Base-by-base conservation (phyloP, 1,140 invertebrate genomes). In the Drosophila persimilis region DNA sequence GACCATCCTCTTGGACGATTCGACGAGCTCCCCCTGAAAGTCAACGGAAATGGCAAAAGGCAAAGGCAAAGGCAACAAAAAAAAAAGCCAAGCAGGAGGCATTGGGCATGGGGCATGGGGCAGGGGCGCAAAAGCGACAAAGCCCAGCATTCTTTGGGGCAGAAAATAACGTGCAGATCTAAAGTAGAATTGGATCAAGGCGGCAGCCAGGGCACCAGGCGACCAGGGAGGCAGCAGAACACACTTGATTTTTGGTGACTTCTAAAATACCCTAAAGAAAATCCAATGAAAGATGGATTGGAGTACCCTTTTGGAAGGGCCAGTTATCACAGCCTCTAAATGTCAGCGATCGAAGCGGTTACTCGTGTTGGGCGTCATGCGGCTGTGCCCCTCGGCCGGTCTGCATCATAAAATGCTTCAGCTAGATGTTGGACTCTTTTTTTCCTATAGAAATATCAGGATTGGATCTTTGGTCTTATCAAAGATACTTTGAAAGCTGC, bases 1-100 rank as follows among this genome's bases (percentile, higher is more conserved):
- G 62, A 57, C 56, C 69, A 51, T 56, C 46, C 64, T n/a, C 43
- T 24, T 17, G 35, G n/a, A 51, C 15, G 43, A 35, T 45, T 39
- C 60, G 35, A 13, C 11, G 46, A 57, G 48, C 64, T 70, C 66
- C 64, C 71, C 77, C 62, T 66, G 62, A 45, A 44, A 79, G 77
- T 85, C 78, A 73, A 73, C 83, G 81, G 81, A 86, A 86, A 86
- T 86, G 74, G 81, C 78, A 80, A 80, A 77, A 50, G 80, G 60
- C 35, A 39, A 39, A 71, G 59, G 44, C 66, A 56, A 43, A 43
- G 22, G 46, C 29, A 67, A 51, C 29, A 58, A 44, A n/a, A 39
- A 26, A 64, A 73, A 70, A 71, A 45, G 47, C 45, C 35, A 51
- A 73, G 60, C 47, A 17, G 53, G 57, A 57, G 35, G 51, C 20